phyloP scores from a whole-genome alignment of 2,113 vertebrate genomes.

The Actinemys pallida region DNA sequence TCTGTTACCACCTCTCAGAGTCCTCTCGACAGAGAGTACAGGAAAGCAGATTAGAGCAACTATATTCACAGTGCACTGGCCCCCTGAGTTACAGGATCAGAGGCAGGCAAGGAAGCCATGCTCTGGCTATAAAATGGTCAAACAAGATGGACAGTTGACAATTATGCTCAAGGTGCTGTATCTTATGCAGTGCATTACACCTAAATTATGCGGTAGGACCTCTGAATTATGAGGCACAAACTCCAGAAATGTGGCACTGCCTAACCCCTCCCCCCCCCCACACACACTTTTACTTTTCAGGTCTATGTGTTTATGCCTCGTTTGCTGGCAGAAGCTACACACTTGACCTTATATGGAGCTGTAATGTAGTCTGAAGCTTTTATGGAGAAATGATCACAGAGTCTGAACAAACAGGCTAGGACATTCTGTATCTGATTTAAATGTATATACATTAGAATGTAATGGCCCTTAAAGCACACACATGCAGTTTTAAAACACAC shows the following conservation, averaged over 20 bases:
- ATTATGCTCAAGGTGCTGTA: not conserved
- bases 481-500: too few relatives aligned
- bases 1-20: not conserved
- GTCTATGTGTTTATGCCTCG: not conserved
- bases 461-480: not conserved
- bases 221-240: slow-evolving; percentile 3
- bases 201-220: not conserved
- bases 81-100: not conserved
- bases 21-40: not conserved
- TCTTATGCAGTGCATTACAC: not conserved
- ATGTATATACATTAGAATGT: not conserved
- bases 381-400: slow-evolving; percentile 7
- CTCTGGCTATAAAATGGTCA: not conserved
- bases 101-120: not conserved
- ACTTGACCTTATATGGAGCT: not conserved
- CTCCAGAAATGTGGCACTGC: not conserved
- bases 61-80: not conserved
- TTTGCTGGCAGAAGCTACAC: not conserved
- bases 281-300: not conserved
- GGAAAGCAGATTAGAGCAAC: not conserved
- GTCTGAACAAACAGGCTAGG: not conserved
- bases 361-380: not conserved
- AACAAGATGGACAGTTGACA: not conserved
- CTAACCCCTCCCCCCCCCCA: accelerated
- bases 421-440: not conserved